Conservation (phyloP, 2,113 vertebrate species). For the Catagonus wagneri region DNA sequence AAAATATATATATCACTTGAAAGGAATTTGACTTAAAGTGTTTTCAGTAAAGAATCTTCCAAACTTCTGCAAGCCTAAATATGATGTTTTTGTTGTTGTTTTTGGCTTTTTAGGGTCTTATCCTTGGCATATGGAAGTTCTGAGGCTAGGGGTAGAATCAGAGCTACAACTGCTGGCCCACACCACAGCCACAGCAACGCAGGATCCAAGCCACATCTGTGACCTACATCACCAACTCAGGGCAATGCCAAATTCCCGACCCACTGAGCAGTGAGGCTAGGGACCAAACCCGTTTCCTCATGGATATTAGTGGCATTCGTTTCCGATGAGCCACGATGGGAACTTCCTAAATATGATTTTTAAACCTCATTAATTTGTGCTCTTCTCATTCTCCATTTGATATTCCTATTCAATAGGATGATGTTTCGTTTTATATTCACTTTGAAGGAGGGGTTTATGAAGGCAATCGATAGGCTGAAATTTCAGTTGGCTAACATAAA, state of each 20-base stretch:
- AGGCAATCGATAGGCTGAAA: background rate
- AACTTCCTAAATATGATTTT: background rate
- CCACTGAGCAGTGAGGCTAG: no score
- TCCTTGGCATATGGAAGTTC: no score
- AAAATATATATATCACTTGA: conserved; percentile 43
- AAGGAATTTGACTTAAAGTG: conserved; percentile 26
- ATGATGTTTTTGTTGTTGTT: background rate
- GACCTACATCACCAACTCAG: no score
- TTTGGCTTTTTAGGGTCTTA: no score
- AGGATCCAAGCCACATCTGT: no score
- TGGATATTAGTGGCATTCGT: no score
- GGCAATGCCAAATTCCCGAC: no score
- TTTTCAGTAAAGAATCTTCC: conserved; percentile 47
- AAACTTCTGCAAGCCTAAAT: conserved; percentile 53
- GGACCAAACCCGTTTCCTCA: no score
- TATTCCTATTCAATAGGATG: background rate
- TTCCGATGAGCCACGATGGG: no score
- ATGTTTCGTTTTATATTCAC: conserved; percentile 15
- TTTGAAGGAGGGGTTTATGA: conserved; percentile 13
- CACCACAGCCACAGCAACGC: no score
- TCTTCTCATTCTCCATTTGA: conserved; percentile 44
- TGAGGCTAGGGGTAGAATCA: no score
- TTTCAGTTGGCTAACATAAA: conserved; percentile 43
- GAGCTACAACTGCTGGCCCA: no score
- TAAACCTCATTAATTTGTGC: conserved; percentile 14